Conservation (phyloP, 2,113 vertebrate species). For the Eulacestoma nigropectus region DNA sequence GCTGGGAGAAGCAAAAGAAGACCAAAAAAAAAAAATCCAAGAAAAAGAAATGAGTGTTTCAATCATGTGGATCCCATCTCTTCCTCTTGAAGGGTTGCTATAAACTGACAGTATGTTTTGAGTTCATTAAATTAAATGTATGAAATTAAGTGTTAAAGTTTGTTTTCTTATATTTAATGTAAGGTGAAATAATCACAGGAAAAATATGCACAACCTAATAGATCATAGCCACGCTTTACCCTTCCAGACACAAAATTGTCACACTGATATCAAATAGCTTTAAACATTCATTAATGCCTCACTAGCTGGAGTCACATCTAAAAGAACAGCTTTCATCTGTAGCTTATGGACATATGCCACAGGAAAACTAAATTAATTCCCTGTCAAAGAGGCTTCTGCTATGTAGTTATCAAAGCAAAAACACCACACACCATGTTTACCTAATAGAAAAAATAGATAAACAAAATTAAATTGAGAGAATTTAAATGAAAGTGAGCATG, state of each 20-base stretch:
- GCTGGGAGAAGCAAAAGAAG: not conserved
- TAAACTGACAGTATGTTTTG: not conserved
- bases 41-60: not conserved
- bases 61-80: not conserved
- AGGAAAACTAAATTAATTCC: not conserved
- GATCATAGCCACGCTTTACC: fast-evolving
- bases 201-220: not conserved
- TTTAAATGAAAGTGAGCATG: not conserved
- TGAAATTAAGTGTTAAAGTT: not conserved
- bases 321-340: not conserved
- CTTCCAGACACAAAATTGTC: not conserved
- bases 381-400: not conserved
- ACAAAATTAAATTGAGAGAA: not conserved
- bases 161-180: not conserved
- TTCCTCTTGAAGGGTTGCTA: not conserved
- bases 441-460: not conserved
- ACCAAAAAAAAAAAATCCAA: not conserved
- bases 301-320: not conserved
- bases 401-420: not conserved
- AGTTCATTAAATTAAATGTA: not conserved
- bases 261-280: not conserved
- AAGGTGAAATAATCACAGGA: not conserved
- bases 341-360: not conserved
- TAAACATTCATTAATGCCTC: not conserved
- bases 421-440: not conserved